Evolutionary conservation across 2,797 vertebrate genomes (phyloP), one percentile per base, ranked within the genome.

Genomic region (Sebastes elongatus): DNA sequence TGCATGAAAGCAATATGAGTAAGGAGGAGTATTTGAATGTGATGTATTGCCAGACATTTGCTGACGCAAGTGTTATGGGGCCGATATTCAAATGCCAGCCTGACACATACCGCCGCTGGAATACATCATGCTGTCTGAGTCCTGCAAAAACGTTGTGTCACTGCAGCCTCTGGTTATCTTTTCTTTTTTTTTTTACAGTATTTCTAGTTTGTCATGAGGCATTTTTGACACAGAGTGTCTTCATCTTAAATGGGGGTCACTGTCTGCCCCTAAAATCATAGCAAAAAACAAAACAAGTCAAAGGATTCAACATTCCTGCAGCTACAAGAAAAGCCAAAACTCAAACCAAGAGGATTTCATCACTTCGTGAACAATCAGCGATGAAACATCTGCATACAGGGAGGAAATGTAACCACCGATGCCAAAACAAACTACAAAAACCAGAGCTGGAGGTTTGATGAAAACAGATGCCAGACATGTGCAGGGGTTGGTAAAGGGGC

Each of bases 21-120:
- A 10, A 64, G 42, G 62, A 61, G 55, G 71, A 71, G 71, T 69
- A 74, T 84, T 27, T 77, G 73, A 88, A 87, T 56, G 71, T 90
- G 86, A 93, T 86, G 73, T 57, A 87, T 84, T 71, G 77, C 85
- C 65, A 85, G 80, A 86, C 67, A 83, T 90, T 83, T 91, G 90
- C 88, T 93, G 91, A 93, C 68, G 64, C 73, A 82, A 83, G 86
- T 92, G 88, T 82, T 85, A 66, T 65, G 56, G 59, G 81, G 69
- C 71, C 3, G 76, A 86, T 82, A 92, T 87, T 92, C 49, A 91
- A 88, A 92, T 78, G 76, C 69, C 87, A 83, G 79, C 35, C 82
- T 83, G 80, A 42, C 84, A 71, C 68, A 67, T 66, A 33, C 52
- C 0, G 13, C 74, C 74, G 72, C 76, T 67, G 20, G 65, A 81